Evolutionary conservation across 2,113 vertebrate genomes (phyloP), one percentile per base, ranked within the genome.

Genomic region (Gallinago undulata): DNA sequence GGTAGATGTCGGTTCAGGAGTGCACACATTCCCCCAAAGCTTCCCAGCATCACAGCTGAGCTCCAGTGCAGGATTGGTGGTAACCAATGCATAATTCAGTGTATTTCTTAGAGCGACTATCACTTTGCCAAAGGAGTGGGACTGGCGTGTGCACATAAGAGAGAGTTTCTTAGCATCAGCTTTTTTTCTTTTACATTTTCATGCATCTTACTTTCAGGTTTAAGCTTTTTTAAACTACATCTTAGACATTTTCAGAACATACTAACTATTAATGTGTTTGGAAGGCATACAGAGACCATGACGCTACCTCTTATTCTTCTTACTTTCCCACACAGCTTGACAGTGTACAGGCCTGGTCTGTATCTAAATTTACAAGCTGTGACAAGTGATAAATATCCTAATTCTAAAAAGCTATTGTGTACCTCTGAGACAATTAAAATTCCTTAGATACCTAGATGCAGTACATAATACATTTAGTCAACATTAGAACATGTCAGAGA

Each of bases 321-420:
- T 96, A 70, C 67, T 96, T 94, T 96, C 94, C 90, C 91, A 95
- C 92, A 85, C 68, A 89, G 51, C 60, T 84, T 91, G 94, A 96
- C 91, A 94, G 70, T 86, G 92, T 79, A 83, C 90, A 97, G 89
- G 86, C 92, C 94, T 97, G 93, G 50, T 96, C 87, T 89, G 63
- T 93, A 86, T 95, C 96, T 94, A 91, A 70, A 91, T 70, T 95
- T 97, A 92, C 90, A 94, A 95, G 93, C 95, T 87, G 73, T 93
- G 83, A 97, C 90, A 97, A 95, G 83, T 94, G 95, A 96, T 95
- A 97, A 97, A 97, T 96, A 94, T 62, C 63, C 85, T 88, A 92
- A 90, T 87, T 97, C 89, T 85, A 92, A 94, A 97, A 95, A 85
- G 64, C 84, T 88, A 95, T 97, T 92, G 81, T 90, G 51, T 95